Percentiles rank a stretch among this genome's conserved stretches.
Conservation (phyloP, 2,113 vertebrate species). For the Lophius piscatorius region DNA sequence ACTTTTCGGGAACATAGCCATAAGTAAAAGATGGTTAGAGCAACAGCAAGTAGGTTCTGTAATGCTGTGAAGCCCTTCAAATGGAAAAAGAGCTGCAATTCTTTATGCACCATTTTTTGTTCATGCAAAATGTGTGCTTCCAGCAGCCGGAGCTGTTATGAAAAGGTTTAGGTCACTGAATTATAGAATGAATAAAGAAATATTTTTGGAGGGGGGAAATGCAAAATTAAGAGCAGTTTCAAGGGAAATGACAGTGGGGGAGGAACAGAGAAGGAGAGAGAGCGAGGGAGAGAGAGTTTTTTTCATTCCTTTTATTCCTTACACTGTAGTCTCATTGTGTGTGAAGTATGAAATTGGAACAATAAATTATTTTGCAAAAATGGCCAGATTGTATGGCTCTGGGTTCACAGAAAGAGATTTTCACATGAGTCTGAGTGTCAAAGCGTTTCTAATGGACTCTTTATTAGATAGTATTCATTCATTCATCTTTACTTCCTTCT, state of each 20-base stretch:
- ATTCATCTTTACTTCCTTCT: no score
- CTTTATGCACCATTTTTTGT: constrained; percentile 7
- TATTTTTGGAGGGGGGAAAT: not conserved
- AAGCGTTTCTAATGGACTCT: no score
- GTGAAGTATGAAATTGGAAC: constrained; percentile 20
- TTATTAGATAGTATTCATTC: no score
- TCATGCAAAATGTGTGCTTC: constrained; percentile 2
- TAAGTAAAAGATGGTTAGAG: constrained; percentile 37
- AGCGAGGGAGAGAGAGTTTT: constrained; percentile 23
- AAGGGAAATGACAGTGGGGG: constrained; percentile 50
- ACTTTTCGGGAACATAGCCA: constrained; percentile 34
- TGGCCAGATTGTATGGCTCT: not conserved
- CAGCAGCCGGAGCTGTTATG: constrained; percentile 12
- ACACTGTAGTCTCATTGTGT: constrained; percentile 13
- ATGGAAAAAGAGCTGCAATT: constrained; percentile 37
- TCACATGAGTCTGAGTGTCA: no score
- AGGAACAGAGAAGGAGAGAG: no score
- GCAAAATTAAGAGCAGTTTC: constrained; percentile 32
- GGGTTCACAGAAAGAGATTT: not conserved
- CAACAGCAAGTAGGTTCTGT: constrained; percentile 15
- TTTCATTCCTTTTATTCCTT: constrained; percentile 10
- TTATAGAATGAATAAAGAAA: constrained; percentile 27
- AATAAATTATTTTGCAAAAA: no score
- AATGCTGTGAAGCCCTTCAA: constrained; percentile 11
- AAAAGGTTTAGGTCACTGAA: constrained; percentile 31